These are phyloP conservation scores for Pyrochroa serraticornis DNA, from an alignment of 2,888 invertebrate genomes.

Conservation along the genomic window DNA sequence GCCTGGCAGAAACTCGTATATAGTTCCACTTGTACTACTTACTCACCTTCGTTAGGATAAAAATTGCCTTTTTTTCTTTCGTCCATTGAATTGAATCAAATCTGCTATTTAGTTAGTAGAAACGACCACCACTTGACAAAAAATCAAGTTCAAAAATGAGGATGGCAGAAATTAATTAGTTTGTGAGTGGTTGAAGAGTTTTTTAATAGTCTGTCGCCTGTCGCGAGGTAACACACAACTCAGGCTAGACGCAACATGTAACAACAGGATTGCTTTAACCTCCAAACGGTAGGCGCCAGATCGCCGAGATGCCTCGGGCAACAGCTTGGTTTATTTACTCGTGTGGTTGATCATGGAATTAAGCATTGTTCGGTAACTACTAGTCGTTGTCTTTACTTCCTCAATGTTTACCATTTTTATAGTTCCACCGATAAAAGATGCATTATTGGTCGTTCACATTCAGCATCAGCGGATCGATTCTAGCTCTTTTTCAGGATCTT, in stretches of 20 bases:
- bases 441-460: conserved; percentile 24
- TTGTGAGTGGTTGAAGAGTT: conserved; percentile 7
- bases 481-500: too few species aligned
- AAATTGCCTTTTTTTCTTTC: background rate
- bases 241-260: conserved; percentile 31
- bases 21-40: background rate
- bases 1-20: conserved; percentile 1
- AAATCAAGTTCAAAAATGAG: background rate
- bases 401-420: conserved; percentile 37
- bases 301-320: conserved; percentile 48
- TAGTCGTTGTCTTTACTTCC: conserved; percentile 38
- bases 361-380: conserved; percentile 43
- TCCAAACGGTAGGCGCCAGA: conserved; percentile 54
- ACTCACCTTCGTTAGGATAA: conserved; percentile 4
- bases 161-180: background rate
- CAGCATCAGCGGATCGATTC: too few species aligned
- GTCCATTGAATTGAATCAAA: background rate
- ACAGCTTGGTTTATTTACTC: conserved; percentile 44
- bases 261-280: conserved; percentile 48
- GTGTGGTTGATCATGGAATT: conserved; percentile 40
- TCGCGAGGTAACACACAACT: conserved; percentile 38
- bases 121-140: background rate
- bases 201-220: conserved; percentile 36
- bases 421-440: conserved; percentile 27
- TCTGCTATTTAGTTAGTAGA: background rate